Conservation (phyloP, 2,113 vertebrate genomes). For the Daboia siamensis region DNA sequence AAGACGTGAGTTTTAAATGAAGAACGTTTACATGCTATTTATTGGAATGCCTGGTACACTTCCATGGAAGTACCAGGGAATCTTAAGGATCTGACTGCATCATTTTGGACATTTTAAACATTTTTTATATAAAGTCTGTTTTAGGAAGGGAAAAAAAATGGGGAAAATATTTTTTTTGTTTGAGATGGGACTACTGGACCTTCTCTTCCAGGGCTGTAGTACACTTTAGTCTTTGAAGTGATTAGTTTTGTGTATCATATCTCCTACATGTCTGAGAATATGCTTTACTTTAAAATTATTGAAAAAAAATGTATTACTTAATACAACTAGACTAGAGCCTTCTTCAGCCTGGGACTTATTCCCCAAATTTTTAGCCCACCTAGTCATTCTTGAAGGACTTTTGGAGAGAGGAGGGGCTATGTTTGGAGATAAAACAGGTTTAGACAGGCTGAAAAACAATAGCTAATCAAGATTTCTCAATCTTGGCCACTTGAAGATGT, state of each 20-base stretch:
- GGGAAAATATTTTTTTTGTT: neutral
- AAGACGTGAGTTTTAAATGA: neutral
- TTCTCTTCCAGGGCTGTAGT: neutral
- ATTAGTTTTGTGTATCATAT: neutral
- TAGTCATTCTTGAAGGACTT: neutral
- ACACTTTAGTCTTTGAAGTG: neutral
- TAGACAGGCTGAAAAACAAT: neutral
- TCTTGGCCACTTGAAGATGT: neutral
- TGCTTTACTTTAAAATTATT: neutral
- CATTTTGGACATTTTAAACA: slow-evolving; percentile 44
- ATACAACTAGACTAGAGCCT: neutral
- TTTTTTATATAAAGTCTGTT: slow-evolving; percentile 24
- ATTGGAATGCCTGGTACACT: neutral
- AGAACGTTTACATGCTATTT: slow-evolving; percentile 16
- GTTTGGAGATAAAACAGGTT: neutral
- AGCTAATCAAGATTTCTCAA: neutral
- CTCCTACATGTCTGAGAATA: neutral
- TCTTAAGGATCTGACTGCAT: slow-evolving; percentile 48
- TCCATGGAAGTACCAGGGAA: slow-evolving; percentile 2
- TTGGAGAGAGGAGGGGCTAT: neutral
- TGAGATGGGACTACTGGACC: neutral
- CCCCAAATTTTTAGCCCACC: neutral
- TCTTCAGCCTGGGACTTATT: neutral
- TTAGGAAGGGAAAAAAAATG: neutral
- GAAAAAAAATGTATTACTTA: neutral